Conservation (phyloP, 2,888 invertebrate genomes). For the Cataglyphis livida region DNA sequence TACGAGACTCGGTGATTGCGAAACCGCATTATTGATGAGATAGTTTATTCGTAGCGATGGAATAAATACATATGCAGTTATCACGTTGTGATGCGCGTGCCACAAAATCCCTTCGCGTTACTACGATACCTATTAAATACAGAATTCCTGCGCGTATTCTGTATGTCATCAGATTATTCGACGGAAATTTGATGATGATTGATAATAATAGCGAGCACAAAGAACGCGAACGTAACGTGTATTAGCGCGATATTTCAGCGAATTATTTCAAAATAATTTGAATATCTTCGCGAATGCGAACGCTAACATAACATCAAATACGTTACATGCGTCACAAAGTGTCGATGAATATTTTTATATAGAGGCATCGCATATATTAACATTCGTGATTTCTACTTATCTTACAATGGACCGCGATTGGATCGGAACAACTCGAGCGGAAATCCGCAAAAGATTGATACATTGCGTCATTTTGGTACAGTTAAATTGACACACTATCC, state of each 20-base stretch:
- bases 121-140: neutral
- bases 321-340: neutral
- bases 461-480: neutral
- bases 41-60: conserved; percentile 6
- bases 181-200: conserved; percentile 12
- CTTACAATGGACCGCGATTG: neutral
- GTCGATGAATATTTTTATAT: neutral
- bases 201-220: neutral
- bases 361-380: neutral
- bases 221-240: neutral
- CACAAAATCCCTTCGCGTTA: conserved; percentile 2
- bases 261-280: neutral
- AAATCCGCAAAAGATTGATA: conserved; percentile 1
- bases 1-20: conserved; percentile 7
- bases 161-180: neutral
- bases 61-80: conserved; percentile 13
- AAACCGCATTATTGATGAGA: conserved; percentile 32
- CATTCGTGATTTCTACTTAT: neutral
- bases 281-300: too few relatives aligned
- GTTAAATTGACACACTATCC: neutral
- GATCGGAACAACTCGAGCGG: neutral
- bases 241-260: neutral
- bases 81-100: neutral
- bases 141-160: neutral
- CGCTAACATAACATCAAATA: neutral